Evolutionary conservation across 2,113 vertebrate genomes (phyloP), one percentile per base, ranked within the genome.

Genomic region (Empidonax alnorum): DNA sequence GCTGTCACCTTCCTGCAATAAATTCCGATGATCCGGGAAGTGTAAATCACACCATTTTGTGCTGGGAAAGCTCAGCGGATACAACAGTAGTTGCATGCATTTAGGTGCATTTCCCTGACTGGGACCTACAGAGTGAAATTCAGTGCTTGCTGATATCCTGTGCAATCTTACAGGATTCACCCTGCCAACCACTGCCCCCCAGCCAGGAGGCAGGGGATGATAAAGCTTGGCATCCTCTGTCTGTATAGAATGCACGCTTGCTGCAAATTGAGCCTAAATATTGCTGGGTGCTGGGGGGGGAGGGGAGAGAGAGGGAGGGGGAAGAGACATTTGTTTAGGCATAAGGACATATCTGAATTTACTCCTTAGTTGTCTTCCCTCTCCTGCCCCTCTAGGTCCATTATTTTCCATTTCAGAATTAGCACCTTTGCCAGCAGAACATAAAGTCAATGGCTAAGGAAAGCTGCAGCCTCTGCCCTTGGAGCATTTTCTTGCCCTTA

Each of bases 351-450:
- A 92, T 42, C 87, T 93, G 88, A 63, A 5, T 94, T 86, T 88
- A 80, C 67, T 58, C 67, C 50, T 87, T 94, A 89, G 46, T 95
- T 89, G 81, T 91, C 66, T 88, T 87, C 85, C 63, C 67, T 49
- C 30, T 75, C 41, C 19, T 87, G 50, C 56, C 50, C 68, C 18
- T 1, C 46, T 84, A 81, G 84, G 65, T 37, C 81, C 65, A 89
- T 93, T 94, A 94, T 87, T 87, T 93, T 81, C 65, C 69, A 84
- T 33, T 95, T 87, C 77, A 89, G 92, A 84, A 82, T 63, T 39
- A 84, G 65, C 73, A 69, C 17, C 4, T 92, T 77, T 92, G 86
- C 83, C 91, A 97, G 65, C 47, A 94, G 86, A 93, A 87, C 61
- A n/a, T 52, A 87, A 81, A 94, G 75, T 33, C 12, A 3, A 75